Evolutionary conservation across 1,140 invertebrate genomes (phyloP).

Genomic region (Lepidurus couesii): DNA sequence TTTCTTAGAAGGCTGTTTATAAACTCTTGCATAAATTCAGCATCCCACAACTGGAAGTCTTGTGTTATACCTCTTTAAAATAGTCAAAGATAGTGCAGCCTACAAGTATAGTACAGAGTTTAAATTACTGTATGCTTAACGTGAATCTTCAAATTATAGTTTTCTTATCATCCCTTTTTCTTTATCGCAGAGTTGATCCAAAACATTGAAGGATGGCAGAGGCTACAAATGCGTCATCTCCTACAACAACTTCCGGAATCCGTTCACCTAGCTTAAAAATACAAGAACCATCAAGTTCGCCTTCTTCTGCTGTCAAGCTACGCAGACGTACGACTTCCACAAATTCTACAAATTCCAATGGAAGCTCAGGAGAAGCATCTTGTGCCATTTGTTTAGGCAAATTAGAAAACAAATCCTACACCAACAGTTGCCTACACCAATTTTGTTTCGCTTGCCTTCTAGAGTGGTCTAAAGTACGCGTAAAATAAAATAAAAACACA

Average conservation of each 20-base stretch:
- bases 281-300: neutral
- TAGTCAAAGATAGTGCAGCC: too few species aligned
- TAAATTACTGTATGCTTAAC: too few species aligned
- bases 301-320: neutral
- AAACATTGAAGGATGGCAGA: neutral
- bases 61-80: too few species aligned
- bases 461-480: constrained; percentile 82
- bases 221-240: neutral
- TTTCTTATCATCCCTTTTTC: too few species aligned
- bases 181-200: neutral
- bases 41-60: too few species aligned
- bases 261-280: neutral
- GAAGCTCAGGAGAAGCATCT: constrained; percentile 63
- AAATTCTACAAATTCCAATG: neutral
- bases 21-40: too few species aligned
- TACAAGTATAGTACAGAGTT: too few species aligned
- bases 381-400: constrained; percentile 87
- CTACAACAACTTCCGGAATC: neutral
- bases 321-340: constrained; percentile 1
- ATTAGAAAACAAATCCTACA: constrained; percentile 80
- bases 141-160: too few species aligned
- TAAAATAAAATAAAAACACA: constrained; percentile 31
- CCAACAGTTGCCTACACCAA: constrained; percentile 83
- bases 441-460: constrained; percentile 89
- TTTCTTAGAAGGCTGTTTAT: too few species aligned